These are phyloP conservation scores for Eriosoma lanigerum DNA, from an alignment of 1,140 invertebrate genomes.

Conservation along the genomic window DNA sequence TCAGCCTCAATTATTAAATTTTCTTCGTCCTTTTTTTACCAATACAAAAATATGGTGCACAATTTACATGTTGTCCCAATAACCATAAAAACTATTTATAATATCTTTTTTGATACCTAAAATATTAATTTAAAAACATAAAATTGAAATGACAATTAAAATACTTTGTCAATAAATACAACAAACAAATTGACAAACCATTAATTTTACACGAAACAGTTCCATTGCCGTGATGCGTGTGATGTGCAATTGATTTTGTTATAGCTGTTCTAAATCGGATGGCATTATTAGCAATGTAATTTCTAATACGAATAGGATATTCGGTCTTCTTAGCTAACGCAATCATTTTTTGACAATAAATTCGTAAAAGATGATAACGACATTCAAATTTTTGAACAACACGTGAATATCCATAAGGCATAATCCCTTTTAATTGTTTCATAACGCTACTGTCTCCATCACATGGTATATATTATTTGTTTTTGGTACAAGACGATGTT, in stretches of 20 bases:
- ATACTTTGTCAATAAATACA: neutral
- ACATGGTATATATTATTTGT: neutral
- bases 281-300: neutral
- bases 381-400: neutral
- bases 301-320: neutral
- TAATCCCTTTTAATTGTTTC: neutral
- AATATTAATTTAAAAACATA: neutral
- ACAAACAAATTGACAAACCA: neutral
- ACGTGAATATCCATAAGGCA: neutral
- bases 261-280: neutral
- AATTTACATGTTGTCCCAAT: neutral
- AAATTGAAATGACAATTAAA: neutral
- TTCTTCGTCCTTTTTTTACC: too few relatives aligned
- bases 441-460: neutral
- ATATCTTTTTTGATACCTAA: neutral
- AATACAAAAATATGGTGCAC: neutral
- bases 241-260: neutral
- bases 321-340: neutral
- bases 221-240: neutral
- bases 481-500: too few relatives aligned
- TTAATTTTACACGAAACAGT: neutral
- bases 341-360: neutral
- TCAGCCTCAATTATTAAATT: too few relatives aligned
- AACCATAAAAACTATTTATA: neutral
- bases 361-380: neutral